A percentile compares a stretch with the other conserved stretches of the same genome.
Conservation (phyloP, 2,888 invertebrate species). For the Tachina grossa region DNA sequence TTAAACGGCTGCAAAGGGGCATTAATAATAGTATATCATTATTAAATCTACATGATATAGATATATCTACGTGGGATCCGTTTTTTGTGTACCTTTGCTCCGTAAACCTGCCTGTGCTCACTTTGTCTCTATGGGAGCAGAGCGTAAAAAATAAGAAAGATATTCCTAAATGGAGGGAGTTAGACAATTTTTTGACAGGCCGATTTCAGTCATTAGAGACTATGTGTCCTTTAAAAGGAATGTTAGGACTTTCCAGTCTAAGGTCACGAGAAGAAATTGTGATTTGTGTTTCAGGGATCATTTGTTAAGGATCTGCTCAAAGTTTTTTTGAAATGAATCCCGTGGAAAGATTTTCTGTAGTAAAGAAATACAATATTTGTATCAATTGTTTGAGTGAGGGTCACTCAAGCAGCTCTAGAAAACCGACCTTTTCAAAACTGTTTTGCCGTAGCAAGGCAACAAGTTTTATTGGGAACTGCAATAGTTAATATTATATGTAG, state of each 20-base stretch:
- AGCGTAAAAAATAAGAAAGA: background rate
- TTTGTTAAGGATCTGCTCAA: too few species aligned
- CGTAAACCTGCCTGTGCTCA: background rate
- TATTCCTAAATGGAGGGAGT: background rate
- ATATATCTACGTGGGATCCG: background rate
- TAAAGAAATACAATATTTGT: too few species aligned
- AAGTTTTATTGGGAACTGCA: background rate
- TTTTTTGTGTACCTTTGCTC: conserved; percentile 1
- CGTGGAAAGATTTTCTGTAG: too few species aligned
- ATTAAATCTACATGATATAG: background rate
- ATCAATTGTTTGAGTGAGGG: too few species aligned
- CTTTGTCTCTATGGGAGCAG: background rate
- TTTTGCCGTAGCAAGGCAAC: background rate
- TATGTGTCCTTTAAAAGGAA: background rate
- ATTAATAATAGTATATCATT: conserved; percentile 1
- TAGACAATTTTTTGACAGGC: background rate
- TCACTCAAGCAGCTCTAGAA: background rate
- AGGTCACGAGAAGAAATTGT: background rate
- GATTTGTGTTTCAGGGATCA: too few species aligned
- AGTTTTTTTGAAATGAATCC: too few species aligned
- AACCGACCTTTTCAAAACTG: background rate
- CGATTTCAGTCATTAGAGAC: background rate
- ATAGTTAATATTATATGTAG: background rate
- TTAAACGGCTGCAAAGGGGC: background rate
- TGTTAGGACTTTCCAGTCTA: background rate